These are phyloP conservation scores for Punctoribates punctum DNA, from an alignment of 2,888 invertebrate genomes.

Conservation along the genomic window DNA sequence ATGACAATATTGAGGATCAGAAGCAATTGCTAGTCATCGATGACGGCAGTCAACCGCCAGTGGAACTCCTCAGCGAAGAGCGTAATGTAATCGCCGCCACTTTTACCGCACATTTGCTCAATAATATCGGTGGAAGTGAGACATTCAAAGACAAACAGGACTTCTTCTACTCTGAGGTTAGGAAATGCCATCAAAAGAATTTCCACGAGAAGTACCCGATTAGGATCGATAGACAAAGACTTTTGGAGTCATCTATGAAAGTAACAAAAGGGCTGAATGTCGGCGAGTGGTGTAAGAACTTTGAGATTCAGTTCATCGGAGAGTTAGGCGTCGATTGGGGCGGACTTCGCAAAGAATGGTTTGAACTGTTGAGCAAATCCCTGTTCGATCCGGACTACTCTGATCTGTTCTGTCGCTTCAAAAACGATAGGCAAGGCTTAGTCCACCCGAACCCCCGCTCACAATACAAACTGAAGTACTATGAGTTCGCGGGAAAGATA, in stretches of 20 bases:
- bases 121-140: conserved; percentile 89
- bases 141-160: conserved; percentile 73
- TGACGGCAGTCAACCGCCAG: conserved; percentile 82
- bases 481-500: conserved; percentile 84
- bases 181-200: conserved; percentile 79
- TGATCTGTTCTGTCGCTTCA: conserved; percentile 73
- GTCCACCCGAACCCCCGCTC: conserved; percentile 75
- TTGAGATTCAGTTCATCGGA: conserved; percentile 87
- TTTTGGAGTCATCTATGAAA: conserved; percentile 78
- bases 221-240: conserved; percentile 73
- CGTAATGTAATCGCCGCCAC: conserved; percentile 87
- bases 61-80: conserved; percentile 75
- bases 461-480: conserved; percentile 77
- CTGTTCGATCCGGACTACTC: conserved; percentile 74
- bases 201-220: conserved; percentile 79
- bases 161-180: conserved; percentile 74
- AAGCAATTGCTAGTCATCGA: conserved; percentile 71
- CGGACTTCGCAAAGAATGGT: conserved; percentile 89
- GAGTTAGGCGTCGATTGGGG: conserved; percentile 96
- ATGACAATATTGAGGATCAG: background rate
- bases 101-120: conserved; percentile 81
- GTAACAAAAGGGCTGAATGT: conserved; percentile 77
- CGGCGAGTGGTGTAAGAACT: conserved; percentile 91
- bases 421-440: conserved; percentile 76
- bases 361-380: conserved; percentile 79